A percentile compares a stretch with the other conserved stretches of the same genome.
phyloP scores from a whole-genome alignment of 2,888 invertebrate species.

The Drosophila algonquin region DNA sequence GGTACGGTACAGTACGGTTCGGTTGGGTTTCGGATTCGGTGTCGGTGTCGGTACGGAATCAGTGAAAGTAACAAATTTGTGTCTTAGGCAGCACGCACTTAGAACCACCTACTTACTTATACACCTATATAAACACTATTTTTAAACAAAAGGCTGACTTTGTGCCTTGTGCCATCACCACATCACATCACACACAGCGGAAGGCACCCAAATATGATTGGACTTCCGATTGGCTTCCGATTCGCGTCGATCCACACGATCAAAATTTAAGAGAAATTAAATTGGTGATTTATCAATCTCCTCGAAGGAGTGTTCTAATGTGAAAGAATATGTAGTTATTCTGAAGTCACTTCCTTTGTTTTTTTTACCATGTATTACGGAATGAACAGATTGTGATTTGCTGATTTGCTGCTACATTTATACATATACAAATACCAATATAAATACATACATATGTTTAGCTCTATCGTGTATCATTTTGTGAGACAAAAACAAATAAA shows the following conservation, averaged over 20 bases:
- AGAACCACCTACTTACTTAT: conserved; percentile 46
- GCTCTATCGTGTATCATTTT: conserved; percentile 60
- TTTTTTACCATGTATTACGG: conserved; percentile 51
- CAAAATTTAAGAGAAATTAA: conserved; percentile 4
- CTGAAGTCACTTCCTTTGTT: conserved; percentile 2
- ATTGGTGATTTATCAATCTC: background rate
- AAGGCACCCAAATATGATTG: conserved; percentile 12
- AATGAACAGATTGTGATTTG: conserved; percentile 63
- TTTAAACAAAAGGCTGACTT: conserved; percentile 29
- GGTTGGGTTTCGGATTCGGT: conserved; percentile 22
- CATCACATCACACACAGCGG: background rate
- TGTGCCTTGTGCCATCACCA: conserved; percentile 54
- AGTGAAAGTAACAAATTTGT: conserved; percentile 28
- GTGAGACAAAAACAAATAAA: conserved; percentile 73
- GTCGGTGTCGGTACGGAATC: background rate
- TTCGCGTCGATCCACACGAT: background rate
- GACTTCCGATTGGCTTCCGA: conserved; percentile 3
- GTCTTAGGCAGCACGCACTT: conserved; percentile 50
- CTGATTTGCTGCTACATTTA: conserved; percentile 58
- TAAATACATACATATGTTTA: conserved; percentile 72
- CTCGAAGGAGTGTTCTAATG: conserved; percentile 7
- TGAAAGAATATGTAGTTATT: conserved; percentile 6
- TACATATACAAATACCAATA: conserved; percentile 50
- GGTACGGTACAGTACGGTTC: conserved; percentile 40
- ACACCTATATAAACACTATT: background rate